Percentiles rank a stretch among this genome's conserved stretches.
Conservation (phyloP, 2,888 invertebrate species). For the Barypeithes pellucidus region DNA sequence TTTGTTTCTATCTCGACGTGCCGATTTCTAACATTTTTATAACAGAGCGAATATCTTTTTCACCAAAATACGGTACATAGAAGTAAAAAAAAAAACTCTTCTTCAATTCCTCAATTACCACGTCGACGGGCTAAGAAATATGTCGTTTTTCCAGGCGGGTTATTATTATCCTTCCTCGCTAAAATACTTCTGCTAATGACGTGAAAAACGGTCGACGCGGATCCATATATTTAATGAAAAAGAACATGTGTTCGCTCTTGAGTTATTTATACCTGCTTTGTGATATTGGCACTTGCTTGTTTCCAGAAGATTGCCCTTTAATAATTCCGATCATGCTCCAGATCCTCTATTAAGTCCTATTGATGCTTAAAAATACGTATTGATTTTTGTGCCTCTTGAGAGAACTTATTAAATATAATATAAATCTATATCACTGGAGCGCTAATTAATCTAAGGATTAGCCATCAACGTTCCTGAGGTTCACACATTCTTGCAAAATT, state of each 20-base stretch:
- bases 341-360: conserved; percentile 25
- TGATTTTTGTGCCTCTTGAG: too few relatives aligned
- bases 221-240: conserved; percentile 19
- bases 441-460: too few relatives aligned
- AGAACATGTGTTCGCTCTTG: conserved; percentile 17
- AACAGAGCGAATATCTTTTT: too few relatives aligned
- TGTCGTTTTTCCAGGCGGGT: neutral
- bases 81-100: too few relatives aligned
- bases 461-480: too few relatives aligned
- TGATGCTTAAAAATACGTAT: neutral
- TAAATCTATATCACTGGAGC: too few relatives aligned
- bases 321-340: conserved; percentile 33
- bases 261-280: conserved; percentile 28
- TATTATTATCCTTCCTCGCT: neutral
- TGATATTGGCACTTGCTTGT: conserved; percentile 37
- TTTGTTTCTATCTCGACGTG: too few relatives aligned
- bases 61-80: too few relatives aligned
- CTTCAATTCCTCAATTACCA: neutral
- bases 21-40: too few relatives aligned
- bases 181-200: conserved; percentile 4
- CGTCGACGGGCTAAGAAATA: neutral
- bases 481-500: too few relatives aligned
- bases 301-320: conserved; percentile 31
- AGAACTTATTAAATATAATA: too few relatives aligned
- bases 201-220: conserved; percentile 3